phyloP scores from a whole-genome alignment of 2,113 vertebrate genomes.

The Chunga burmeisteri region DNA sequence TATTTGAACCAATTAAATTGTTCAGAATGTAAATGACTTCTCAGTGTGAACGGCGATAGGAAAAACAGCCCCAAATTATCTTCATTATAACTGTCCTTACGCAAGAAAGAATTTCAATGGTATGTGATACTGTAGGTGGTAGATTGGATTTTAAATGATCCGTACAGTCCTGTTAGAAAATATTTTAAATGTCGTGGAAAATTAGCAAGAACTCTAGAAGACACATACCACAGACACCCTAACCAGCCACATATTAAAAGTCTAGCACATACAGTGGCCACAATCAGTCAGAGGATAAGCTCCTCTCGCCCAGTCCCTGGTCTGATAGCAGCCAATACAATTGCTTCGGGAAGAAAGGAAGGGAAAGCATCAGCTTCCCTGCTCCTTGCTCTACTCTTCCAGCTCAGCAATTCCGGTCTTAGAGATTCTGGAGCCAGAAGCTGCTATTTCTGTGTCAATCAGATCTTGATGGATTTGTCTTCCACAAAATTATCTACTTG shows the following conservation, averaged over 20 bases:
- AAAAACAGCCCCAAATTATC: constrained; percentile 14
- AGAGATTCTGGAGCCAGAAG: not conserved
- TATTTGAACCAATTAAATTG: not conserved
- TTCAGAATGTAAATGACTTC: constrained; percentile 1
- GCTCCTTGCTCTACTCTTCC: not conserved
- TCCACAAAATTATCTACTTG: not conserved
- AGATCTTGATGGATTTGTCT: not conserved
- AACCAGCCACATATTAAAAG: not conserved
- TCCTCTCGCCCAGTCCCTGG: not conserved
- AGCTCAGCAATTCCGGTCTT: not conserved
- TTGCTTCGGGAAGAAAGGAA: not conserved
- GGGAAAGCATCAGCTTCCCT: not conserved
- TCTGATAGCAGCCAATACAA: not conserved
- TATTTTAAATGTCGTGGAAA: constrained; percentile 9
- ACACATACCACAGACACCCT: not conserved
- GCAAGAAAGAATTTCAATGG: not conserved
- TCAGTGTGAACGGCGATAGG: not conserved
- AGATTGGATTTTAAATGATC: constrained; percentile 54
- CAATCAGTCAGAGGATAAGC: not conserved
- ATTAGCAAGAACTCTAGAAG: not conserved
- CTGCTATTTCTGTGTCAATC: not conserved
- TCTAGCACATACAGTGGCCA: not conserved
- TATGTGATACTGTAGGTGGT: constrained; percentile 14
- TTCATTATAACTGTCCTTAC: constrained; percentile 3
- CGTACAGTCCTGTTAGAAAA: not conserved